A percentile compares a stretch with the other conserved stretches of the same genome.
phyloP scores from a whole-genome alignment of 2,113 vertebrate genomes.

The Ardeotis arabs region DNA sequence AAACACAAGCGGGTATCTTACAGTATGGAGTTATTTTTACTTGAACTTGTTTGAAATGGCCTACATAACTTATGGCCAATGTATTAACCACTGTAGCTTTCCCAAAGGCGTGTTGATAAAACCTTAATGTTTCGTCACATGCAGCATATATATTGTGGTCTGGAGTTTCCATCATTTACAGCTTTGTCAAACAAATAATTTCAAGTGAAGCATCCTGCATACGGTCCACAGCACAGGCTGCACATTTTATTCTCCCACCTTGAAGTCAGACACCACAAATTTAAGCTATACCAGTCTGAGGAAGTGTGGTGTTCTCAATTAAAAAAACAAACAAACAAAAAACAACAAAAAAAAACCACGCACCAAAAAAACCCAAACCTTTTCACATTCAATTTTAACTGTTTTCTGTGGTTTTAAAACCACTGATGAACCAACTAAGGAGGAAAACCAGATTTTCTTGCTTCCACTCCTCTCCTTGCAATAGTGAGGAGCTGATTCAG shows the following conservation, averaged over 20 bases:
- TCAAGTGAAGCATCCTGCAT: neutral
- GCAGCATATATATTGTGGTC: fast-evolving
- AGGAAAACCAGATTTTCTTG: neutral
- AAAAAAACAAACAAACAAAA: neutral
- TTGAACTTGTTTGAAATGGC: constrained; percentile 22
- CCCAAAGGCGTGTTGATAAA: neutral
- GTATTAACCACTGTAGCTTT: neutral
- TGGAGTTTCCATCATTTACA: neutral
- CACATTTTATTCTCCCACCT: neutral
- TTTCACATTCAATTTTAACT: neutral
- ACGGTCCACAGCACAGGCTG: neutral
- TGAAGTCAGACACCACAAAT: neutral
- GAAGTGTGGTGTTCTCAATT: neutral
- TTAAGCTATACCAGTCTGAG: neutral
- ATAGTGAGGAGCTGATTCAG: neutral
- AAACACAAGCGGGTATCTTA: neutral
- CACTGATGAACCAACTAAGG: neutral
- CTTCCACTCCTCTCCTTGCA: neutral
- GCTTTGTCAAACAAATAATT: neutral
- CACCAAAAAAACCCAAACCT: no score
- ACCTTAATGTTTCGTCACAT: neutral
- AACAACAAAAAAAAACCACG: neutral
- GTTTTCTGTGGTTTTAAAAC: neutral
- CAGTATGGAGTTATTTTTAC: constrained; percentile 39
- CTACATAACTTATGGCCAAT: constrained; percentile 8